Evolutionary conservation across 2,797 vertebrate species (phyloP).

Genomic region (Loris lydekkerianus): DNA sequence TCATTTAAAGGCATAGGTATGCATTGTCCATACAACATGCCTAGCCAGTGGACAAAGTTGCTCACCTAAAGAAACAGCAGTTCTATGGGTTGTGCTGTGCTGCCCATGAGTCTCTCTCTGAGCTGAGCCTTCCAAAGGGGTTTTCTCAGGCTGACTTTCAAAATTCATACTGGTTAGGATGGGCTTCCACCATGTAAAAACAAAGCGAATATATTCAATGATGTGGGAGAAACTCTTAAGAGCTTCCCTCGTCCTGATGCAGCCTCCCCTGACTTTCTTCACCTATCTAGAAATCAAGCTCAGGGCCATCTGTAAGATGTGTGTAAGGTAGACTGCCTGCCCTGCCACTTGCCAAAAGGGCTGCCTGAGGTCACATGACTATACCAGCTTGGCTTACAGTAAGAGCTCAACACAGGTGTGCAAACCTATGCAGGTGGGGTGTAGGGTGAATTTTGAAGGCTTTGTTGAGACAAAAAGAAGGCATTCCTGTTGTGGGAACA

Average conservation of each 20-base stretch:
- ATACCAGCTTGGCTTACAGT: not conserved
- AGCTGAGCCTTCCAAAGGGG: not conserved
- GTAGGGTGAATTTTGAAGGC: not conserved
- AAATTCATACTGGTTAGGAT: not conserved
- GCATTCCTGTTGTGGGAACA: not conserved
- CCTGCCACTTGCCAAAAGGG: not conserved
- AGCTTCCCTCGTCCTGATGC: not conserved
- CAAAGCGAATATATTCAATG: not conserved
- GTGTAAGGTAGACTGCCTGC: not conserved
- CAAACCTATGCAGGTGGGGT: not conserved
- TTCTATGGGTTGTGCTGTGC: not conserved
- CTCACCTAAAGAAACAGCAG: not conserved
- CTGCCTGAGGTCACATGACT: not conserved
- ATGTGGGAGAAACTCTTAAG: not conserved
- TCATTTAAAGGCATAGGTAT: not conserved
- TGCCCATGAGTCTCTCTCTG: not conserved
- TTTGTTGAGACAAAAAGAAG: not conserved
- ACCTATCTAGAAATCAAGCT: not conserved
- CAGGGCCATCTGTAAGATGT: not conserved
- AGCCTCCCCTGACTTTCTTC: not conserved
- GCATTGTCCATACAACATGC: not conserved
- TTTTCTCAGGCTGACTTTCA: conserved; percentile 23
- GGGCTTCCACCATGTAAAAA: not conserved
- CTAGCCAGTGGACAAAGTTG: not conserved
- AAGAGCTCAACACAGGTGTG: not conserved